These are phyloP conservation scores for Carassius carassius DNA, from an alignment of 2,113 vertebrate genomes.

Conservation along the genomic window DNA sequence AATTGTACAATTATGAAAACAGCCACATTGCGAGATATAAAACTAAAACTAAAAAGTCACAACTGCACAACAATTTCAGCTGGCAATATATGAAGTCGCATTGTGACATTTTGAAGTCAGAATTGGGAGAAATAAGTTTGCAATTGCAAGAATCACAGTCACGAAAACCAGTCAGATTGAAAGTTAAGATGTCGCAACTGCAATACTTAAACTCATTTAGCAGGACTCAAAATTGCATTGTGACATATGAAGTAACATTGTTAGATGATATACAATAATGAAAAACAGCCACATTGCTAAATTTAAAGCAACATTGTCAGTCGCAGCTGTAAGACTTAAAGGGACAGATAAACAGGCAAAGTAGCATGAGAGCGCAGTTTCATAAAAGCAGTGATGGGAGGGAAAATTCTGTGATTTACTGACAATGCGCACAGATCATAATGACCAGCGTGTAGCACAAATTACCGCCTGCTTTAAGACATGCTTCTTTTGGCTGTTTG, in stretches of 20 bases:
- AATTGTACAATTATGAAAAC: background rate
- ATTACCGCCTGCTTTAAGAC: too few species aligned
- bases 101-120: background rate
- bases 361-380: too few species aligned
- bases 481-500: too few species aligned
- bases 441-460: too few species aligned
- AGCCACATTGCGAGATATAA: background rate
- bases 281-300: background rate
- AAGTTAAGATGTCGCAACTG: background rate
- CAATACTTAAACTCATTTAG: background rate
- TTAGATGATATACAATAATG: background rate
- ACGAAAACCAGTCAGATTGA: background rate
- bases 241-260: background rate
- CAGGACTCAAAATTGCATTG: background rate
- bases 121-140: background rate
- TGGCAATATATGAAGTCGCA: background rate
- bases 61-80: background rate
- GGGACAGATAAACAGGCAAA: too few species aligned
- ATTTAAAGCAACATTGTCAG: background rate
- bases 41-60: background rate
- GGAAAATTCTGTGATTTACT: too few species aligned
- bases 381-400: too few species aligned
- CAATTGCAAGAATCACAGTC: background rate
- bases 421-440: too few species aligned
- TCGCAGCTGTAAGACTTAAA: too few species aligned